Conservation (phyloP, 2,888 invertebrate species). For the Limnephilus auricula region DNA sequence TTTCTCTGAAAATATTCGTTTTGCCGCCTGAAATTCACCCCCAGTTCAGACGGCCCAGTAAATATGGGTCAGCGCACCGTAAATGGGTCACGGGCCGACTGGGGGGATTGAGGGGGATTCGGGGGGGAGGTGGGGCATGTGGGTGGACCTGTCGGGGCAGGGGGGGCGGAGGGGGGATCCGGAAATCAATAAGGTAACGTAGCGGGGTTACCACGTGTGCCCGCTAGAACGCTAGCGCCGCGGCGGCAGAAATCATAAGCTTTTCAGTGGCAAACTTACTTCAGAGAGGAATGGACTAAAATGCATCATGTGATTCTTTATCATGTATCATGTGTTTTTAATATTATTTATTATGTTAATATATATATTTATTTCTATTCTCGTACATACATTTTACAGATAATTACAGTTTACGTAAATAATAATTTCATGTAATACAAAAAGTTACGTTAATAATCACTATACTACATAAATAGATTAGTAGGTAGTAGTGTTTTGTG, state of each 20-base stretch:
- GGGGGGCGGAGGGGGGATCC: conserved; percentile 73
- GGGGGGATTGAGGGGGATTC: background rate
- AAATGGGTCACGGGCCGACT: conserved; percentile 51
- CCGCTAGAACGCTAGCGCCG: conserved; percentile 41
- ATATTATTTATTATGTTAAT: background rate
- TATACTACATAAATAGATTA: no score
- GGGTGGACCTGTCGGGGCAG: conserved; percentile 61
- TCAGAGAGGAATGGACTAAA: background rate
- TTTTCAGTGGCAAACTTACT: conserved; percentile 21
- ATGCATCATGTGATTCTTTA: background rate
- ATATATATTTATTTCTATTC: no score
- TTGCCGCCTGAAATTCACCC: conserved; percentile 7
- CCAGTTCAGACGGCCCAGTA: conserved; percentile 14
- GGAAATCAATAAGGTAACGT: conserved; percentile 73
- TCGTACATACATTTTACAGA: no score
- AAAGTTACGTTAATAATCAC: no score
- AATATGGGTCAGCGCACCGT: conserved; percentile 51
- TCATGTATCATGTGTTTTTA: background rate
- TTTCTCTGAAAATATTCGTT: background rate
- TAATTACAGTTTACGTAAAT: no score
- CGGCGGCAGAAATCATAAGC: conserved; percentile 2
- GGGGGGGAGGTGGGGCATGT: conserved; percentile 14
- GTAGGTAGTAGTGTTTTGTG: no score
- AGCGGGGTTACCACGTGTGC: conserved; percentile 72
- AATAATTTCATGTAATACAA: no score